These are phyloP conservation scores for Entomobrya proxima DNA, from an alignment of 2,888 invertebrate genomes.

Conservation along the genomic window DNA sequence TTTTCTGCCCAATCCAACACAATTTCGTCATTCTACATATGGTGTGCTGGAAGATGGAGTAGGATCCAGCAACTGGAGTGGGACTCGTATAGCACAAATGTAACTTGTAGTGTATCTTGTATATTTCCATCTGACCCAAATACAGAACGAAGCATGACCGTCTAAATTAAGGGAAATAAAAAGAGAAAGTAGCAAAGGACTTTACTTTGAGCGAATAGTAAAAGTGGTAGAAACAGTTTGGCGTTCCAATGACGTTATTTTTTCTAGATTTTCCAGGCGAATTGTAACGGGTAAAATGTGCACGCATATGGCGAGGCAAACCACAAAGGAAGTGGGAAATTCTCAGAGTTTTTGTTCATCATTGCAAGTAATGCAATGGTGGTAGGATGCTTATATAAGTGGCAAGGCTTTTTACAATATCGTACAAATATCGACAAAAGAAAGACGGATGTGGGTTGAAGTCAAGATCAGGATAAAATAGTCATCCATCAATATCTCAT, in stretches of 20 bases:
- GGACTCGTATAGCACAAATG: background rate
- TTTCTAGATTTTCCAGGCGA: background rate
- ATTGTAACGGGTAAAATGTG: background rate
- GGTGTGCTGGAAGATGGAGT: background rate
- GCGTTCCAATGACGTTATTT: background rate
- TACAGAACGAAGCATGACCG: constrained; percentile 52
- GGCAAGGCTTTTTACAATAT: background rate
- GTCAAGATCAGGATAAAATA: constrained; percentile 66
- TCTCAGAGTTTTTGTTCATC: constrained; percentile 25
- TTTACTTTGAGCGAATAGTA: too few relatives aligned
- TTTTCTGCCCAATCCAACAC: constrained; percentile 33
- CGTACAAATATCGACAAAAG: constrained; percentile 29
- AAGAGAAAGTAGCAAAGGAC: background rate
- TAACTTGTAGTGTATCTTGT: background rate
- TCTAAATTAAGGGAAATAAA: constrained; percentile 41
- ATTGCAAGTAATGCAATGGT: background rate
- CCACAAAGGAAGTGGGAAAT: constrained; percentile 14
- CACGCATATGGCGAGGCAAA: background rate
- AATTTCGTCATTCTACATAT: background rate
- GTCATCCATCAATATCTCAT: constrained; percentile 74
- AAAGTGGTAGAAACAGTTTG: background rate
- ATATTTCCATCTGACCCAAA: constrained; percentile 38
- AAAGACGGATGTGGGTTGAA: constrained; percentile 45
- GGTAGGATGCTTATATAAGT: background rate
- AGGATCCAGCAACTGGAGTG: too few relatives aligned